Base-by-base conservation (phyloP, 2,888 invertebrate species). In the Bellardia pandia region DNA sequence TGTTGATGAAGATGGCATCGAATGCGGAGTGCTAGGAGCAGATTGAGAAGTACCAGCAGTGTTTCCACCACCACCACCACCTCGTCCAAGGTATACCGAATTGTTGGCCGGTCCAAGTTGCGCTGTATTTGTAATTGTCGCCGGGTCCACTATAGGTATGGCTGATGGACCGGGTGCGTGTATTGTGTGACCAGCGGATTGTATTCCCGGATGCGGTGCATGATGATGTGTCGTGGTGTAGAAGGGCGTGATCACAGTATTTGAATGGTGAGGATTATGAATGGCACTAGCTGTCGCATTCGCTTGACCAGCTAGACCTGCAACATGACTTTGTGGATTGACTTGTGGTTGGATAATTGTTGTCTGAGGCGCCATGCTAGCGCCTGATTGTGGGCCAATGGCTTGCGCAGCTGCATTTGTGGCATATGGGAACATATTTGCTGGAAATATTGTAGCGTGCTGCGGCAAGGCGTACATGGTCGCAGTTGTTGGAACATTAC, bases 381-480 rank as follows among this genome's bases (percentile, higher is more conserved):
- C 89, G 33, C 90, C 89, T 86, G 90, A 48, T 37, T 87, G 87
- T 33, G 77, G 78, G 69, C 89, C 90, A 40, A 91, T 90, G 71
- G 91, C 89, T 80, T 90, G 89, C 78, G 91, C 89, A 87, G 90
- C 82, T 87, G 90, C 90, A 64, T 78, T 87, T 69, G 93, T 81
- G 42, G 93, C 90, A 86, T 94, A 94, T 56, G 93, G 94, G 89
- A 93, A 93, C 90, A 94, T 91, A 88, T 93, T 93, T 82, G 93
- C 91, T 81, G 93, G 92, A 89, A 93, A 93, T 86, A 92, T 78
- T 37, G 93, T 91, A 60, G 93, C 92, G 79, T 93, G 93, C 88
- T 93, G 93, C 14, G 93, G 93, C 89, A 94, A 90, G 82, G 94
- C 92, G 86, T 93, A 94, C 90, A 93, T 92, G 72, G 93, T 91